phyloP scores from a whole-genome alignment of 2,797 vertebrate genomes.

The Sebastes kiyomatsui region DNA sequence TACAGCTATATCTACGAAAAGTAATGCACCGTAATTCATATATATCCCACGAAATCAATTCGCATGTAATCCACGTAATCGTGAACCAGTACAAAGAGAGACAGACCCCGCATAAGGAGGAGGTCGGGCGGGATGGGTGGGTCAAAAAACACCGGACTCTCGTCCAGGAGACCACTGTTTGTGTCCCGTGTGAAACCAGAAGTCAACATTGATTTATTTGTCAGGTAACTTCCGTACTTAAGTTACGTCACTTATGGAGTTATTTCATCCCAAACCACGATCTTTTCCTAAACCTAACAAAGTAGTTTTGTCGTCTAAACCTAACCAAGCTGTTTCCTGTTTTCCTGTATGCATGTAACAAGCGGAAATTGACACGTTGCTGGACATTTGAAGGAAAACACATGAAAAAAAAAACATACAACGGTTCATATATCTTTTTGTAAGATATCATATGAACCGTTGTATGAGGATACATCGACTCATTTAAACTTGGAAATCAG shows the following conservation, averaged over 20 bases:
- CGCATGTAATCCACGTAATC: background rate
- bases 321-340: background rate
- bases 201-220: background rate
- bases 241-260: too few relatives aligned
- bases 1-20: too few relatives aligned
- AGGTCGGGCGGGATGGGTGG: accelerated
- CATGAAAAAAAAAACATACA: accelerated
- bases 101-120: accelerated
- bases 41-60: too few relatives aligned
- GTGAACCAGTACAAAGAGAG: background rate
- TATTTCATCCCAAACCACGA: background rate
- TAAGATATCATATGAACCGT: background rate
- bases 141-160: background rate
- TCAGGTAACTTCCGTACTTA: too few relatives aligned
- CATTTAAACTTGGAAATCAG: slow-evolving; percentile 25
- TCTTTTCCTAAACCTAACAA: background rate
- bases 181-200: background rate
- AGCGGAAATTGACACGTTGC: too few relatives aligned
- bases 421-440: too few relatives aligned
- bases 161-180: too few relatives aligned
- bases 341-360: background rate
- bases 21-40: too few relatives aligned
- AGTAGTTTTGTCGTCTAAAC: background rate
- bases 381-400: background rate
- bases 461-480: background rate